phyloP scores from a whole-genome alignment of 2,113 vertebrate species.

The Merops nubicus region DNA sequence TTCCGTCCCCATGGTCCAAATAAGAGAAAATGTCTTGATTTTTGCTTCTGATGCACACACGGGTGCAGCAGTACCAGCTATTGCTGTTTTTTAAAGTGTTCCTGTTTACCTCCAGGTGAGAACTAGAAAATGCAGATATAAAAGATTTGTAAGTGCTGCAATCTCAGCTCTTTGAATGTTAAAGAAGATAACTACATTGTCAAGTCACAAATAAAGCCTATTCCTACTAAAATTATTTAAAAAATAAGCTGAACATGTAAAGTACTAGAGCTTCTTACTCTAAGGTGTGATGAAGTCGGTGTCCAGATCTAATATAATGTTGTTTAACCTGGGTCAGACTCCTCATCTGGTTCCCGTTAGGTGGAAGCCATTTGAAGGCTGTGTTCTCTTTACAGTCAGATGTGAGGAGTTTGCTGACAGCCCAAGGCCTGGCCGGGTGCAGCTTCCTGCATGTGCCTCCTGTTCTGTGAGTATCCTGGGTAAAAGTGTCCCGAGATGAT shows the following conservation, averaged over 20 bases:
- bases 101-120: slow-evolving; percentile 50
- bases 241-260: neutral
- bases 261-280: neutral
- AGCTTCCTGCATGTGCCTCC: neutral
- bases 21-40: neutral
- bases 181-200: slow-evolving; percentile 19
- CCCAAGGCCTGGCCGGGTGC: neutral
- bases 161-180: neutral
- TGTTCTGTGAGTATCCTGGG: neutral
- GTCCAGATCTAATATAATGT: neutral
- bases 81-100: neutral
- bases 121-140: slow-evolving; percentile 26
- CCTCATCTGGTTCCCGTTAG: neutral
- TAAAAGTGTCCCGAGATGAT: neutral
- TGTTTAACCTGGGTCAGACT: neutral
- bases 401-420: neutral
- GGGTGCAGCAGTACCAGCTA: neutral
- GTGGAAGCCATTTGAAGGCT: neutral
- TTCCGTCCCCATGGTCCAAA: slow-evolving; percentile 7
- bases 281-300: neutral
- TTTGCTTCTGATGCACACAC: neutral
- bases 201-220: slow-evolving; percentile 40
- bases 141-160: neutral
- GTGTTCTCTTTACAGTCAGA: neutral
- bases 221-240: neutral